These are phyloP conservation scores for Lagenorhynchus albirostris DNA, from an alignment of 2,113 vertebrate species.

Conservation along the genomic window DNA sequence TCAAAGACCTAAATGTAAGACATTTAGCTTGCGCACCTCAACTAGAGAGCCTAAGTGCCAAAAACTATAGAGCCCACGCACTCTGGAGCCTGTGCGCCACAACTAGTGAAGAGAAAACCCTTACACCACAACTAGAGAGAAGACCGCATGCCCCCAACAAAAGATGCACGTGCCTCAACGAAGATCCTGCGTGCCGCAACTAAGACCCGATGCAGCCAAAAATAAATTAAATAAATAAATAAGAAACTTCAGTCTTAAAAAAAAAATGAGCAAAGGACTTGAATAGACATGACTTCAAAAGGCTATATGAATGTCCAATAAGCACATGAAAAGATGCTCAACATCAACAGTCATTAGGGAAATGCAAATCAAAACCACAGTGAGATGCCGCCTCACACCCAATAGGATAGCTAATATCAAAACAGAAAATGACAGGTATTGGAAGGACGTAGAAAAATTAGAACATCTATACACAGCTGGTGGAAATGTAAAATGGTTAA, in stretches of 20 bases:
- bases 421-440: neutral
- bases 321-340: neutral
- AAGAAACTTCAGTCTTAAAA: no score
- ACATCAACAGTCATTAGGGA: neutral
- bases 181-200: no score
- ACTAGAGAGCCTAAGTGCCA: no score
- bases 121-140: no score
- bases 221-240: no score
- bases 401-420: neutral
- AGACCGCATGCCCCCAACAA: no score
- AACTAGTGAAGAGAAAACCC: no score
- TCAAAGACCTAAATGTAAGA: neutral
- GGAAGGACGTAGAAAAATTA: neutral
- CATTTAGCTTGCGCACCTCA: no score
- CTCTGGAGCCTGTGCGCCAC: no score
- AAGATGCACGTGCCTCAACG: no score
- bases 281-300: neutral
- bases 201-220: neutral
- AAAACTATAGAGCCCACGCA: no score
- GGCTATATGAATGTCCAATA: neutral
- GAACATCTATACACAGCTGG: neutral
- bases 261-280: neutral
- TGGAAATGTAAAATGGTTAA: neutral
- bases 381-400: neutral
- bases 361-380: neutral